Percentiles rank a stretch among this genome's conserved stretches.
These are phyloP conservation scores for Ptiloglossa arizonensis DNA, from an alignment of 1,140 invertebrate species.

Conservation along the genomic window DNA sequence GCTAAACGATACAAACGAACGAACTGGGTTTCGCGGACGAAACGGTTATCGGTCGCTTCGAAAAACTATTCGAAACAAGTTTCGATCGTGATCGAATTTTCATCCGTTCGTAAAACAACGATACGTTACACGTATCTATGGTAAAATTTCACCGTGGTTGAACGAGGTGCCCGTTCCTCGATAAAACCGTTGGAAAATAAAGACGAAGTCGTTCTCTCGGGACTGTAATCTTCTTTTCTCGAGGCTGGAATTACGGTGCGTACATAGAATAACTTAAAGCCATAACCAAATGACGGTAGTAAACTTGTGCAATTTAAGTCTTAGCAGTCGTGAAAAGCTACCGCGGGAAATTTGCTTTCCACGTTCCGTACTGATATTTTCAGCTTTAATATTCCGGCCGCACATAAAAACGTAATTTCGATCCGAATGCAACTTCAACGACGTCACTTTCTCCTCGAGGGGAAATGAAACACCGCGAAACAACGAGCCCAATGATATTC, in stretches of 20 bases:
- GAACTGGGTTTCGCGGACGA: too few relatives aligned
- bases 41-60: too few relatives aligned
- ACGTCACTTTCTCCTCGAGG: not conserved
- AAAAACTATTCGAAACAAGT: too few relatives aligned
- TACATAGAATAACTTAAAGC: constrained; percentile 7
- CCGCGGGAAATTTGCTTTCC: constrained; percentile 2
- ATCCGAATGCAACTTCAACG: not conserved
- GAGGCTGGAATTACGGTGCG: not conserved
- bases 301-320: not conserved
- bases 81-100: too few relatives aligned
- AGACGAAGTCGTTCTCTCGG: not conserved
- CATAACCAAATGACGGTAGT: not conserved
- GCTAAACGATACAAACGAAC: too few relatives aligned
- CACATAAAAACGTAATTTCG: not conserved
- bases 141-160: not conserved
- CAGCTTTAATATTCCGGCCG: not conserved
- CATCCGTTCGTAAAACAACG: not conserved
- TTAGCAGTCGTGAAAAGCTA: not conserved
- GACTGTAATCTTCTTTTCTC: constrained; percentile 12
- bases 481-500: not conserved
- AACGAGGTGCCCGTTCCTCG: not conserved
- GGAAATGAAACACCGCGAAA: not conserved
- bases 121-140: not conserved
- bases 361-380: not conserved
- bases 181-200: not conserved